Conservation (phyloP, 1,140 invertebrate genomes). For the Drosophila asahinai region DNA sequence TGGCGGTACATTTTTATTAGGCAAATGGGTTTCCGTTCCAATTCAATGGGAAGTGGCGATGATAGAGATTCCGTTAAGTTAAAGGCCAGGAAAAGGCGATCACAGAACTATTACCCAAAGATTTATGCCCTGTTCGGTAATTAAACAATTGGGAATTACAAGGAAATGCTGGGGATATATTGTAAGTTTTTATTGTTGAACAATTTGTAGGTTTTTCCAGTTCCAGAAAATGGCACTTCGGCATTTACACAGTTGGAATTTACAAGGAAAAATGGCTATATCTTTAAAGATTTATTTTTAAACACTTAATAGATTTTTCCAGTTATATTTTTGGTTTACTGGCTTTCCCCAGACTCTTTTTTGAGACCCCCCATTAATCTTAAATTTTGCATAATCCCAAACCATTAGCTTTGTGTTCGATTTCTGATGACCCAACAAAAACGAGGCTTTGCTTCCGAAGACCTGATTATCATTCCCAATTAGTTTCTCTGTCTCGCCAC, state of each 20-base stretch:
- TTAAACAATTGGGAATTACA: neutral
- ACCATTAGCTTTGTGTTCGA: constrained; percentile 28
- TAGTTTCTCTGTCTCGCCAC: constrained; percentile 26
- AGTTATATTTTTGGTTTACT: neutral
- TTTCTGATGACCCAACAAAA: constrained; percentile 35
- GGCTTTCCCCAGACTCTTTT: constrained; percentile 5
- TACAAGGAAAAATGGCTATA: neutral
- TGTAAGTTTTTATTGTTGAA: neutral
- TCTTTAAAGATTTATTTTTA: neutral
- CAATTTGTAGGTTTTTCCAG: neutral
- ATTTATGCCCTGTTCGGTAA: neutral
- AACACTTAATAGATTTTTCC: neutral
- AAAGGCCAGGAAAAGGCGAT: constrained; percentile 4
- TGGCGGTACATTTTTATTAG: constrained; percentile 49
- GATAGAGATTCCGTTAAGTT: constrained; percentile 26
- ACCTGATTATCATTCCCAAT: constrained; percentile 21
- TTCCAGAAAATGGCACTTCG: neutral
- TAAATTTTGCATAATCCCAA: constrained; percentile 29
- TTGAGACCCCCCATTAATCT: neutral
- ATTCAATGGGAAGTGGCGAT: constrained; percentile 42
- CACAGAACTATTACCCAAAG: constrained; percentile 6
- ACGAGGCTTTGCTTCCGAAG: constrained; percentile 14
- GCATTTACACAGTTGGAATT: neutral
- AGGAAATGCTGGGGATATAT: neutral
- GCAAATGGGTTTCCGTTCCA: constrained; percentile 53